These are phyloP conservation scores for Drosophila birchii DNA, from an alignment of 2,888 invertebrate species.

Conservation along the genomic window DNA sequence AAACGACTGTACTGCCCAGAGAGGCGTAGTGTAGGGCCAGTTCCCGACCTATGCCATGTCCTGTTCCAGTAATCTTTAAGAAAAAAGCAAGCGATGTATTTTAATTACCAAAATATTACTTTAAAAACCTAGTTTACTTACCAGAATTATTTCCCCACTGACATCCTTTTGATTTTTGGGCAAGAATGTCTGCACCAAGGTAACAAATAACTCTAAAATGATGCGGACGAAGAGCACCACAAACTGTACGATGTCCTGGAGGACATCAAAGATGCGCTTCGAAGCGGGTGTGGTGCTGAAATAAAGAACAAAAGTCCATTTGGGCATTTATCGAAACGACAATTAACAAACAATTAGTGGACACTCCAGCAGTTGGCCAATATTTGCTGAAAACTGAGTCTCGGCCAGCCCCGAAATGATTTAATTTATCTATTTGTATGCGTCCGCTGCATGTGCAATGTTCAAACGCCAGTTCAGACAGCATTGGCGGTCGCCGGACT, in stretches of 20 bases:
- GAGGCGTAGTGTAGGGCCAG: slow-evolving; percentile 90
- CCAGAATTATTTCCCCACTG: slow-evolving; percentile 91
- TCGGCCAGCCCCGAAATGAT: slow-evolving; percentile 30
- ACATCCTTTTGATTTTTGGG: slow-evolving; percentile 88
- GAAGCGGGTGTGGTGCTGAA: slow-evolving; percentile 79
- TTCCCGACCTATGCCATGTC: slow-evolving; percentile 93
- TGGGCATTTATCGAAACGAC: not conserved
- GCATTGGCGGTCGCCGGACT: slow-evolving; percentile 53
- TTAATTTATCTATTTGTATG: slow-evolving; percentile 68
- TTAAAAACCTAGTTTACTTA: slow-evolving; percentile 84
- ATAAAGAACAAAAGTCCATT: not conserved
- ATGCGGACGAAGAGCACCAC: slow-evolving; percentile 70
- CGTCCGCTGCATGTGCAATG: slow-evolving; percentile 51
- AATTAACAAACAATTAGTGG: slow-evolving; percentile 11
- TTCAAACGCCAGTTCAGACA: slow-evolving; percentile 47
- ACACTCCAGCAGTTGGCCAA: slow-evolving; percentile 35
- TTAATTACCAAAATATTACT: not conserved
- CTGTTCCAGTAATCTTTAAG: slow-evolving; percentile 92
- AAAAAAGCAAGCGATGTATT: not conserved
- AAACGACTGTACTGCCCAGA: slow-evolving; percentile 89
- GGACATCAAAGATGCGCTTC: slow-evolving; percentile 75
- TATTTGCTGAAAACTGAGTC: slow-evolving; percentile 34
- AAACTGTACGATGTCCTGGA: slow-evolving; percentile 80
- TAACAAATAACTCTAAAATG: slow-evolving; percentile 67
- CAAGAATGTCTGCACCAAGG: slow-evolving; percentile 57